These are phyloP conservation scores for Conistra vaccinii DNA, from an alignment of 2,888 invertebrate species.

Conservation along the genomic window DNA sequence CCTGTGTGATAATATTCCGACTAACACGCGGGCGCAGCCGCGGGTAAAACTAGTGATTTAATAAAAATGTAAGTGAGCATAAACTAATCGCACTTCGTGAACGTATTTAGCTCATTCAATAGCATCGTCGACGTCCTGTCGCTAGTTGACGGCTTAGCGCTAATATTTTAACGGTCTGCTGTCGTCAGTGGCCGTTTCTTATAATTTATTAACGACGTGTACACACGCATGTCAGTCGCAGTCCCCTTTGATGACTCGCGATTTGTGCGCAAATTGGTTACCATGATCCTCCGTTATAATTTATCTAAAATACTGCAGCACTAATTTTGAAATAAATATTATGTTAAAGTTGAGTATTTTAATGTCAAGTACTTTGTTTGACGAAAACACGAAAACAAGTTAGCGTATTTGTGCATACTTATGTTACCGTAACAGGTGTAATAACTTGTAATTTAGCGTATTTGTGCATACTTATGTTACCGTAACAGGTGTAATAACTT, in stretches of 20 bases:
- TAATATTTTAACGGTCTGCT: conserved; percentile 56
- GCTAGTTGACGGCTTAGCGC: conserved; percentile 55
- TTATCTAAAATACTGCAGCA: too few species aligned
- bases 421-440: conserved; percentile 25
- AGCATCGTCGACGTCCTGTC: conserved; percentile 40
- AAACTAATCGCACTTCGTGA: background rate
- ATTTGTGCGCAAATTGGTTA: too few species aligned
- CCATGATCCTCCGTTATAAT: too few species aligned
- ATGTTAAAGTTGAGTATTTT: too few species aligned
- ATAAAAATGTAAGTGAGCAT: background rate
- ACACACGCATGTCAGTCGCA: conserved; percentile 36
- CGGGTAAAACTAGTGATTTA: background rate
- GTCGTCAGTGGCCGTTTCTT: conserved; percentile 41
- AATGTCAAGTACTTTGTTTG: too few species aligned
- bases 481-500: conserved; percentile 35
- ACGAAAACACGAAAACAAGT: background rate
- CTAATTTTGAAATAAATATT: too few species aligned
- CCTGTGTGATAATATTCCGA: background rate
- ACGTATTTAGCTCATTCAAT: conserved; percentile 35
- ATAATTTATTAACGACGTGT: conserved; percentile 52
- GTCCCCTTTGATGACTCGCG: conserved; percentile 42
- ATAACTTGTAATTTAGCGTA: conserved; percentile 44
- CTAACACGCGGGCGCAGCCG: background rate
- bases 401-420: conserved; percentile 38
- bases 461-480: conserved; percentile 20